Evolutionary conservation across 2,888 invertebrate genomes (phyloP), one percentile per base, ranked within the genome.

Genomic region (Tryphoninae sp.): DNA sequence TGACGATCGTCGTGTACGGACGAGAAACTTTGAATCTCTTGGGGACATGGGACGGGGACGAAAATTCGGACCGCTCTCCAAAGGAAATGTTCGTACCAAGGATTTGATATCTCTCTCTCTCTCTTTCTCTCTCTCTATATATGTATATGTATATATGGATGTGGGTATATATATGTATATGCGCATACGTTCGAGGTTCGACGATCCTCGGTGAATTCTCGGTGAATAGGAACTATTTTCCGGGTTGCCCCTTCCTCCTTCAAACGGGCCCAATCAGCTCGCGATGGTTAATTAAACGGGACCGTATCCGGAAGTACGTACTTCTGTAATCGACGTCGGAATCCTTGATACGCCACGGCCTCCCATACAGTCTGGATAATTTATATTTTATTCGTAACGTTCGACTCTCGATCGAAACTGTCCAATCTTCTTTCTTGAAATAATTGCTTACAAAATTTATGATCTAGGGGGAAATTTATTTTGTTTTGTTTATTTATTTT

Each of bases 211-310:
- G 40, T 53, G 73, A 67, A 74, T 73, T 73, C 76, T 42, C 64
- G 61, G 69, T 49, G 45, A 45, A 45, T 45, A 13, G 33, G 33
- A 33, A 45, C 13, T 45, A 9, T 9, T 45, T 13, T 9, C 9
- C 9, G 13, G 77, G 79, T 83, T 82, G 79, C 82, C 76, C 78
- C 69, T 62, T 81, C 61, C 78, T 72, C 78, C 64, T 67, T 68
- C 67, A 61, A 68, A 67, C 71, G 69, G 62, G 77, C 61, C 83
- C 84, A 84, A 83, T 84, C 84, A 72, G 80, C 81, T 68, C 72
- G 26, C 75, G 83, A 81, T 84, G 84, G 84, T 86, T 87, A 87
- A 87, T 87, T 85, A 86, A 83, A 72, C 81, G 73, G 78, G 81
- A 68, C 76, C 71, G 67, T 55, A 55, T 53, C 67, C 71, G 78